Evolutionary conservation across 2,113 vertebrate genomes (phyloP).

Genomic region (Megaceryle torquata): DNA sequence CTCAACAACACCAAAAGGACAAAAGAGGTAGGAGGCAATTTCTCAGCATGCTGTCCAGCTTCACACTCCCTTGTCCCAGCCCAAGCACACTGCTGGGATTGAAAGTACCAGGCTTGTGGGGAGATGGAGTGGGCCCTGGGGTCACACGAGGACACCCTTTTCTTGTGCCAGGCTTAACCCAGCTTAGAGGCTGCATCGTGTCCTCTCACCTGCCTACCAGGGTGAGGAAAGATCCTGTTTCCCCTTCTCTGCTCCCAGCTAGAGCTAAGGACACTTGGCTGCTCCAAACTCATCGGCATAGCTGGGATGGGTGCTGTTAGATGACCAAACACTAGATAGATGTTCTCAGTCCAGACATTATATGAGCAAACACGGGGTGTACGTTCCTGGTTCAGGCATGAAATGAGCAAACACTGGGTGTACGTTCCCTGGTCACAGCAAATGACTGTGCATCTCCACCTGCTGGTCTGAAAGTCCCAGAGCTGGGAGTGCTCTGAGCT

Average conservation of each 20-base stretch:
- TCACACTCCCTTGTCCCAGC: accelerated
- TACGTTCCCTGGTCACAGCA: accelerated
- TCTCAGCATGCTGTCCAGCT: background rate
- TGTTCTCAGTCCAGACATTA: background rate
- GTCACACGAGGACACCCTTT: background rate
- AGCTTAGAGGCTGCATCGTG: background rate
- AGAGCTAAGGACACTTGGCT: accelerated
- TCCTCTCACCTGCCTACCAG: background rate
- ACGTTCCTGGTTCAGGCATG: accelerated
- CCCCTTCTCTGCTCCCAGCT: background rate
- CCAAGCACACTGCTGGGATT: background rate
- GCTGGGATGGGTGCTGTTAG: background rate
- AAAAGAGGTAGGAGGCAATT: background rate
- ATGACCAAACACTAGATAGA: accelerated
- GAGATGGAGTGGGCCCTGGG: background rate
- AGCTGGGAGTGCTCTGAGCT: background rate
- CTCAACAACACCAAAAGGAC: background rate
- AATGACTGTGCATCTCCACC: slow-evolving; percentile 72
- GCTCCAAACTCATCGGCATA: accelerated
- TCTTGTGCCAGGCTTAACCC: background rate
- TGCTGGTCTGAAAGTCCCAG: slow-evolving; percentile 65
- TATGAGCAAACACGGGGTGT: background rate
- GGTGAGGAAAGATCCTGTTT: accelerated
- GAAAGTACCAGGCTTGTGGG: background rate
- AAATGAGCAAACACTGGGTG: background rate